Percentiles rank a stretch among this genome's conserved stretches.
phyloP scores from a whole-genome alignment of 1,140 invertebrate genomes.

The Philaenus spumarius region DNA sequence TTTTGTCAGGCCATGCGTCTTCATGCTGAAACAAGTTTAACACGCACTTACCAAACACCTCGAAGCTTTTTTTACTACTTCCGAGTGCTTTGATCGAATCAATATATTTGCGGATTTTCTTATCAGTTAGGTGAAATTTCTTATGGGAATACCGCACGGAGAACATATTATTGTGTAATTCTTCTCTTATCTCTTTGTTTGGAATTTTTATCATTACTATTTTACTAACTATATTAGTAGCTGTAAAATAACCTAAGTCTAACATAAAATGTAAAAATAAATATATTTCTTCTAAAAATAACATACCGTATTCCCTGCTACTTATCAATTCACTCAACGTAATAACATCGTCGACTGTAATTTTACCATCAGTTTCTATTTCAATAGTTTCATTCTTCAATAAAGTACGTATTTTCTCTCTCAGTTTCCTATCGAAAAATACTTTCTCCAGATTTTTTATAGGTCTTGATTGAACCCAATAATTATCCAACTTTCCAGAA shows the following conservation, averaged over 20 bases:
- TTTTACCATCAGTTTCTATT: neutral
- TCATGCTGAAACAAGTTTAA: too few relatives aligned
- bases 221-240: neutral
- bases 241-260: neutral
- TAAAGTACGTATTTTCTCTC: neutral
- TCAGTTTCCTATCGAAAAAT: neutral
- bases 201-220: neutral
- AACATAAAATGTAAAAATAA: neutral
- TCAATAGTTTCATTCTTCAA: neutral
- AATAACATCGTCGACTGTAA: neutral
- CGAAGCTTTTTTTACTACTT: too few relatives aligned
- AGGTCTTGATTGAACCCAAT: neutral
- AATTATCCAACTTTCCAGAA: neutral
- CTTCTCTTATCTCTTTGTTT: neutral
- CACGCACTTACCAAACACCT: too few relatives aligned
- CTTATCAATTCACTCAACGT: neutral
- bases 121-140: too few relatives aligned
- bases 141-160: too few relatives aligned
- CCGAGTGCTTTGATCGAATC: too few relatives aligned
- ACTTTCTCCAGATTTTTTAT: neutral
- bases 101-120: too few relatives aligned
- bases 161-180: too few relatives aligned
- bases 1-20: too few relatives aligned
- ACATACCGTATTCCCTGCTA: neutral
- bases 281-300: neutral